These are phyloP conservation scores for Microcebus tavaratra DNA, from an alignment of 2,113 vertebrate genomes.

Conservation along the genomic window DNA sequence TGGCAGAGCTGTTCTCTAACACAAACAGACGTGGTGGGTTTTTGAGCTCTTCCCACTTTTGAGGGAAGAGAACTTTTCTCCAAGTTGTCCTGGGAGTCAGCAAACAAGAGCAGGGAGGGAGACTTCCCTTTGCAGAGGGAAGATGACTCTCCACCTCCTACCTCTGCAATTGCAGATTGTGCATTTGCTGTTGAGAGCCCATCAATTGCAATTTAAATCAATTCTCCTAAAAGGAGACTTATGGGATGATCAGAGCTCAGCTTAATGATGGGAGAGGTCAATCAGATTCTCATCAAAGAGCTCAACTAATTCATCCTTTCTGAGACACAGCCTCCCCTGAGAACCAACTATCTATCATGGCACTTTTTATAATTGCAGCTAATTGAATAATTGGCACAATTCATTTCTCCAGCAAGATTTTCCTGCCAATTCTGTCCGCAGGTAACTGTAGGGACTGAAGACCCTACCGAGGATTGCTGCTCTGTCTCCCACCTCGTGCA, in stretches of 20 bases:
- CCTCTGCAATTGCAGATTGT: neutral
- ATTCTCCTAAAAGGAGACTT: neutral
- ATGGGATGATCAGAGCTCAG: neutral
- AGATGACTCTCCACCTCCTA: neutral
- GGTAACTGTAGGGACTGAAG: neutral
- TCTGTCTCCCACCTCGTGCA: neutral
- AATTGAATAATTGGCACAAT: neutral
- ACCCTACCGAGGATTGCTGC: neutral
- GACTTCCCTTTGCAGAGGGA: too few relatives aligned
- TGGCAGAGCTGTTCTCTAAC: neutral
- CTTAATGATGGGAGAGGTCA: neutral
- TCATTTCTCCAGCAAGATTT: slow-evolving; percentile 9
- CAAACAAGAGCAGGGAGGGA: neutral
- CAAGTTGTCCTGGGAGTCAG: neutral
- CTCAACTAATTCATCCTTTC: neutral
- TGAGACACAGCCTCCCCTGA: neutral
- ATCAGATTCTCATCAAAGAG: neutral
- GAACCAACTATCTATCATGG: neutral
- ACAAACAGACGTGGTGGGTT: neutral
- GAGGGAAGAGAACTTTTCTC: neutral
- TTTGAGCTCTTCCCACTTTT: neutral
- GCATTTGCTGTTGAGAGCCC: neutral
- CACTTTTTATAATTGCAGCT: neutral
- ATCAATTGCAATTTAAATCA: neutral
- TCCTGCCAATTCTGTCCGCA: neutral